Base-by-base conservation (phyloP, 2,888 invertebrate genomes). In the Anoncus sp. region DNA sequence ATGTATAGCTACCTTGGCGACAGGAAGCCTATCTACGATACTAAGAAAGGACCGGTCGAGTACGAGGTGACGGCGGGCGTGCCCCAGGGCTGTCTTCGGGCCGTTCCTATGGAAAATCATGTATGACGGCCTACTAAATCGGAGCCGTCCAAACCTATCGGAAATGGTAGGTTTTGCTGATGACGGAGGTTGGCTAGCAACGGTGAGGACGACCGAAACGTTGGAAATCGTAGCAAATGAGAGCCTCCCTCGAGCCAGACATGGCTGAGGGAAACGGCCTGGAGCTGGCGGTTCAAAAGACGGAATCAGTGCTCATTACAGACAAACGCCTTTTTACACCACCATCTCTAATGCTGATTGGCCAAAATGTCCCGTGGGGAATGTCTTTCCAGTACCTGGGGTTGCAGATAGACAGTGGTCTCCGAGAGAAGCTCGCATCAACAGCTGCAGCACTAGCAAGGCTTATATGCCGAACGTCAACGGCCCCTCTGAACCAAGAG, bases 391-490 rank as follows among this genome's bases (percentile, higher is more conserved):
- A 55, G 49, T 60, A 20, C 40, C 57, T 16, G 38, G 51, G 31
- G 2, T 31, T 65, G 6, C 16, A 18, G 20, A 6, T 57, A 2
- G 57, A 57, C 9, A n/a, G n/a, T n/a, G n/a, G n/a, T n/a, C n/a
- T n/a, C 1, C 4, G 3, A 47, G 31, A 9, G 49, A 59, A n/a
- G 47, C 71, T 5, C n/a, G 35, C 55, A 2, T 22, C 18, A n/a
- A 16, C 51, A 24, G 35, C 45, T 7, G 18, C 65, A 3, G 57
- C 27, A 12, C 77, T 82, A 20, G 66, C 71, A 14, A 45, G 79
- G 35, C 47, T 82, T 4, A 80, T n/a, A n/a, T 83, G 79, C 72
- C 80, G 12, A 83, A 81, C 69, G 53, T 77, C 16, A 72, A 60
- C 0, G 81, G 83, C 0, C 76, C 76, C 0, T 45, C 27, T 1